These are phyloP conservation scores for Lagorchestes hirsutus DNA, from an alignment of 2,797 vertebrate species.

Conservation along the genomic window DNA sequence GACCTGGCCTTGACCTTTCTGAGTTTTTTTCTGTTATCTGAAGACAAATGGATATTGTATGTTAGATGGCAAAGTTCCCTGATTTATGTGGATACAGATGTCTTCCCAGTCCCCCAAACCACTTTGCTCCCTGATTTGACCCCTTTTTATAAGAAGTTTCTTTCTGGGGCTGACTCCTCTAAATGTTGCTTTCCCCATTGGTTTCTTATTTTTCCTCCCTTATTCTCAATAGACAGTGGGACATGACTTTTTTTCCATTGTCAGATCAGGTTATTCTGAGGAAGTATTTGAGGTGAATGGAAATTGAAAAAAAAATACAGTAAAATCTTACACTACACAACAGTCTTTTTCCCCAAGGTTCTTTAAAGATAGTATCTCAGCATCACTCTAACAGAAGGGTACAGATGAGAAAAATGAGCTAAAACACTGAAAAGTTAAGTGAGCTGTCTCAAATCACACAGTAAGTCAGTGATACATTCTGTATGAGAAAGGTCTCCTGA, in stretches of 20 bases:
- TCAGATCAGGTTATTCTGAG: neutral
- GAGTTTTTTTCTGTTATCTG: neutral
- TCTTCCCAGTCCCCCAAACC: neutral
- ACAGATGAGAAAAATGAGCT: neutral
- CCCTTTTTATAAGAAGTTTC: neutral
- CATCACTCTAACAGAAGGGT: constrained; percentile 19
- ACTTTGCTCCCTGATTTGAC: neutral
- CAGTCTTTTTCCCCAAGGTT: neutral
- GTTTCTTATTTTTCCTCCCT: neutral
- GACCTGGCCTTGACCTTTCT: neutral
- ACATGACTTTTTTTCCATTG: neutral
- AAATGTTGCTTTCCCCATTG: neutral
- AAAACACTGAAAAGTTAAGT: neutral
- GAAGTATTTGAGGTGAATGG: neutral
- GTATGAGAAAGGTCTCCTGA: neutral
- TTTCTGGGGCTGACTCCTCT: neutral
- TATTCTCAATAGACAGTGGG: neutral
- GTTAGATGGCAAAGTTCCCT: neutral
- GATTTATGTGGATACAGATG: neutral
- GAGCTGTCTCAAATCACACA: neutral
- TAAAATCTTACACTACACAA: neutral
- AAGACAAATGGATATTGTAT: neutral
- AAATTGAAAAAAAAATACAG: neutral
- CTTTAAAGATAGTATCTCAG: constrained; percentile 22
- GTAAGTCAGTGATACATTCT: neutral